Conservation (phyloP, 2,113 vertebrate species). For the Corythoichthys intestinalis region DNA sequence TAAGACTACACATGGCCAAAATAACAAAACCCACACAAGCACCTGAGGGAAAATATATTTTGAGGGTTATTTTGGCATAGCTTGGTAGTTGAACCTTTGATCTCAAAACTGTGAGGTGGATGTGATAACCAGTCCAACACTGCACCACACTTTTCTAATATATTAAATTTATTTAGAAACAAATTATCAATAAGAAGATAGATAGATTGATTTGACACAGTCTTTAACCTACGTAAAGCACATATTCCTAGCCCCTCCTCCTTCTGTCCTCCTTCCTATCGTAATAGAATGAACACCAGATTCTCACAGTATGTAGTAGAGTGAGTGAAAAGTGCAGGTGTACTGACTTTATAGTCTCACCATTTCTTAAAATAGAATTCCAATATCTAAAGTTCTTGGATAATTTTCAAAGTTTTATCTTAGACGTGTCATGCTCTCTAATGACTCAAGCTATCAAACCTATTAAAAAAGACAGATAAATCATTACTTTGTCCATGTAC, state of each 20-base stretch:
- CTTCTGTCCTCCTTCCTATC: not conserved
- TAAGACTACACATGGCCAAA: no score
- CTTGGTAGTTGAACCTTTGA: no score
- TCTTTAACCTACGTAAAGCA: no score
- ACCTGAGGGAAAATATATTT: no score
- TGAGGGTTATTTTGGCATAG: no score
- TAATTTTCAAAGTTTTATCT: conserved; percentile 5
- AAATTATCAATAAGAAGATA: no score
- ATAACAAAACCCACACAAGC: no score
- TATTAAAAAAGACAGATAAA: conserved; percentile 1
- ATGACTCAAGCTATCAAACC: conserved; percentile 1
- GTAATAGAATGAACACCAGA: conserved; percentile 17
- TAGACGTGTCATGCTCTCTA: not conserved
- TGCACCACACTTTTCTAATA: no score
- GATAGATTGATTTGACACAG: no score
- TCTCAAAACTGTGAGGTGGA: no score
- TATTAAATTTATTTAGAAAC: no score
- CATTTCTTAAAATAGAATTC: conserved; percentile 20
- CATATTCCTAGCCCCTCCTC: not conserved
- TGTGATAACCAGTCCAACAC: no score
- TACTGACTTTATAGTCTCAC: conserved; percentile 24
- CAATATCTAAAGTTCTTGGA: conserved; percentile 1
- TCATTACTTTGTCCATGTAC: conserved; percentile 1
- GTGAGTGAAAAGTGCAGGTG: conserved; percentile 31
- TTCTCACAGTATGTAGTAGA: conserved; percentile 26